phyloP scores from a whole-genome alignment of 2,113 vertebrate genomes.

The Phaethon lepturus region DNA sequence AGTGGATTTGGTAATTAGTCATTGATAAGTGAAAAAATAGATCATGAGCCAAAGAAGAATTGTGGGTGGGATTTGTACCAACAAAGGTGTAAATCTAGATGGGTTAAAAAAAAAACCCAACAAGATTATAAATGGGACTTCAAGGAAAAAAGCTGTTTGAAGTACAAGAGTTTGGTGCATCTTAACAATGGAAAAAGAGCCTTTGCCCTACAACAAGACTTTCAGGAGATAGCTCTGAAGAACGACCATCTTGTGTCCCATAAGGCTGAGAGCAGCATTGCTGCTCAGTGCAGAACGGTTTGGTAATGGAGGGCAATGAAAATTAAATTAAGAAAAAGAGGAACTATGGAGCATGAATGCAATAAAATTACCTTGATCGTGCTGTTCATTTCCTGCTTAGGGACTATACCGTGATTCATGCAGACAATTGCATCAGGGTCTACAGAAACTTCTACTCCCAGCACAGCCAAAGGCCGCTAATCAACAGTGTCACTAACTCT shows the following conservation, averaged over 20 bases:
- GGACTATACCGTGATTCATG: not conserved
- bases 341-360: not conserved
- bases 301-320: not conserved
- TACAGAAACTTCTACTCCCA: not conserved
- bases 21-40: not conserved
- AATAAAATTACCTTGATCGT: not conserved
- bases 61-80: not conserved
- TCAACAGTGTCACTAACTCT: not conserved
- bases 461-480: not conserved
- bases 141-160: not conserved
- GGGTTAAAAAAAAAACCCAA: not conserved
- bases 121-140: not conserved
- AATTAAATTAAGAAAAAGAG: not conserved
- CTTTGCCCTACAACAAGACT: not conserved
- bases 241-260: rapidly evolving
- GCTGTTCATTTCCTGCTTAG: not conserved
- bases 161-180: not conserved
- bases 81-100: not conserved
- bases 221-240: not conserved
- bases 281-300: not conserved
- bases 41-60: not conserved
- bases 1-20: not conserved
- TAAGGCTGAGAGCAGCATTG: not conserved
- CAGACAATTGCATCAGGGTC: not conserved
- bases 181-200: not conserved